These are phyloP conservation scores for Rhinichthys osculus DNA, from an alignment of 2,797 vertebrate genomes.

Conservation along the genomic window DNA sequence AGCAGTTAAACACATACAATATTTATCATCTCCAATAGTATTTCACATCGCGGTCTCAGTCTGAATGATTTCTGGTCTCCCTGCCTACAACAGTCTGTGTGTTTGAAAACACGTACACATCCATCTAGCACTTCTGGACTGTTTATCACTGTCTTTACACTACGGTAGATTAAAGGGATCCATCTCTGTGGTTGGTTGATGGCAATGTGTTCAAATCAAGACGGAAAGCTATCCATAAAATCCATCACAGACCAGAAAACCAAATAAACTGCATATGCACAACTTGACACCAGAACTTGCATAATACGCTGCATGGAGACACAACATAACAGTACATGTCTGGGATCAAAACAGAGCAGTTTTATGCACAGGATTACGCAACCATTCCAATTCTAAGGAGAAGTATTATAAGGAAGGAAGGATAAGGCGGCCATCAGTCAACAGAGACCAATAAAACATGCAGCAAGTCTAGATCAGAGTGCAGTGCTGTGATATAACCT, in stretches of 20 bases:
- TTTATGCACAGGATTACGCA: slow-evolving; percentile 9
- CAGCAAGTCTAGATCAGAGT: slow-evolving; percentile 17
- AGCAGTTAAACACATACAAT: neutral
- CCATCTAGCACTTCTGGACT: neutral
- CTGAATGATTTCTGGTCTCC: neutral
- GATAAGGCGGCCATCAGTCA: neutral
- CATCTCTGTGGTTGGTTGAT: neutral
- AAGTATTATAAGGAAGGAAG: neutral
- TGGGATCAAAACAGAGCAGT: slow-evolving; percentile 3
- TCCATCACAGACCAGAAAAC: neutral
- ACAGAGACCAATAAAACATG: neutral
- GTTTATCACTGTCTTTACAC: neutral
- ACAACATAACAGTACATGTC: neutral
- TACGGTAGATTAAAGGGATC: neutral
- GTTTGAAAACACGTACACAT: slow-evolving; percentile 4
- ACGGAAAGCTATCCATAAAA: neutral
- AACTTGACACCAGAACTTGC: neutral
- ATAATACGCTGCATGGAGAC: neutral
- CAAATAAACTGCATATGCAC: slow-evolving; percentile 2
- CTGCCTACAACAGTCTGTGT: neutral
- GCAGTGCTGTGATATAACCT: slow-evolving; percentile 20
- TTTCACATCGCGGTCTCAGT: neutral
- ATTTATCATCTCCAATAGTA: neutral
- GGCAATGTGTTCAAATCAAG: neutral
- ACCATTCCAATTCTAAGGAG: slow-evolving; percentile 3